Conservation (phyloP, 2,113 vertebrate species). For the Ceuthmochares aereus region DNA sequence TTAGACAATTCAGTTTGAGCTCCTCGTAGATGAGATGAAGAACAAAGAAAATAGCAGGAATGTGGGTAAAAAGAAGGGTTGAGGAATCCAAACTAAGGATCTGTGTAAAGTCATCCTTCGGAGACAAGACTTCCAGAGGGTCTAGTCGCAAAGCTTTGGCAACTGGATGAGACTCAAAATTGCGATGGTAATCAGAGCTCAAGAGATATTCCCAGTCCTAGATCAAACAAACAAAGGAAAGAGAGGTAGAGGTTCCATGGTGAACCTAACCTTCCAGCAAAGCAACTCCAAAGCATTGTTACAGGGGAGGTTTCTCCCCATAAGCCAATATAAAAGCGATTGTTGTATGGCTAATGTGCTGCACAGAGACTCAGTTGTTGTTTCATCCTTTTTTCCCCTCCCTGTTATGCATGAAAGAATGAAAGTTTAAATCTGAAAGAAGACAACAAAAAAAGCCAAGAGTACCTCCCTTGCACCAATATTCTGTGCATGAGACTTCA, state of each 20-base stretch:
- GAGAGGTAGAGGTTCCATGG: neutral
- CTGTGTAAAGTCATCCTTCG: constrained; percentile 72
- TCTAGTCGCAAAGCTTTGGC: constrained; percentile 79
- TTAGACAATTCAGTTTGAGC: constrained; percentile 91
- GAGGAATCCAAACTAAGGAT: constrained; percentile 86
- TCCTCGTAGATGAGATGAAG: constrained; percentile 96
- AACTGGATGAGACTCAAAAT: constrained; percentile 81
- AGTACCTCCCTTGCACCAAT: neutral
- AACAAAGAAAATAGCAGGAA: constrained; percentile 93
- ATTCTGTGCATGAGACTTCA: neutral
- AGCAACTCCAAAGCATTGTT: neutral
- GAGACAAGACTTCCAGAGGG: constrained; percentile 50
- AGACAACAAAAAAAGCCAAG: neutral
- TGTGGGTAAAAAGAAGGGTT: constrained; percentile 89
- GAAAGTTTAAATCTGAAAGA: neutral
- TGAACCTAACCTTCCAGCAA: neutral
- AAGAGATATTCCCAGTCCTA: constrained; percentile 95
- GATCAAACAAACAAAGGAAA: neutral
- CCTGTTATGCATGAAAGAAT: neutral
- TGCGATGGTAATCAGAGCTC: constrained; percentile 90
- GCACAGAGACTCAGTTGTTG: neutral
- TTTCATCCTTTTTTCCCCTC: neutral
- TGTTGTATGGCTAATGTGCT: neutral
- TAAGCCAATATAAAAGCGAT: neutral
- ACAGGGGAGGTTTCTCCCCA: neutral